A percentile compares a stretch with the other conserved stretches of the same genome.
Conservation (phyloP, 2,113 vertebrate genomes). For the Sinocyclocheilus anshuiensis region DNA sequence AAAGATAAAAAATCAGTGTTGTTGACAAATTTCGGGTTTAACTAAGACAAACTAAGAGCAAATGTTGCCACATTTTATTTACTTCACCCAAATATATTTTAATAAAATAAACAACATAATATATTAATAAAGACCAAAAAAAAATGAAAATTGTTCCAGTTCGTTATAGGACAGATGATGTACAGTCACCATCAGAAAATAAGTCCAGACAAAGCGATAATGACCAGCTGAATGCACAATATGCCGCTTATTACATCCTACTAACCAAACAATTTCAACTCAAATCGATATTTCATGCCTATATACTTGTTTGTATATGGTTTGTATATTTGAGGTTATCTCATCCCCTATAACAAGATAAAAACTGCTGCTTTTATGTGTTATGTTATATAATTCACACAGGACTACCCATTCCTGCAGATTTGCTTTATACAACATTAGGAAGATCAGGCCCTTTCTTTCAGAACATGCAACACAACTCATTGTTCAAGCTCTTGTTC, state of each 20-base stretch:
- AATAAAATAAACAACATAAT: background rate
- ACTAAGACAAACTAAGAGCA: background rate
- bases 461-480: too few species aligned
- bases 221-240: background rate
- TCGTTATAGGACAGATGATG: background rate
- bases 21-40: background rate
- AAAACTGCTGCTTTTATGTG: background rate
- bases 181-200: background rate
- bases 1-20: constrained; percentile 3
- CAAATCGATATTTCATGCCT: background rate
- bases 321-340: background rate
- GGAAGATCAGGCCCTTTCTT: too few species aligned
- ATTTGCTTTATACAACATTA: too few species aligned
- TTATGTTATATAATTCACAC: background rate
- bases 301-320: background rate
- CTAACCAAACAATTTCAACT: background rate
- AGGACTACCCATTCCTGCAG: too few species aligned
- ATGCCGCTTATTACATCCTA: background rate
- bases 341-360: background rate
- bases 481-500: too few species aligned
- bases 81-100: background rate
- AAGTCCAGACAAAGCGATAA: background rate
- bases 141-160: background rate
- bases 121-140: background rate
- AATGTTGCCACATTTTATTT: background rate